These are phyloP conservation scores for Xiphophorus hellerii DNA, from an alignment of 2,113 vertebrate species.

Conservation along the genomic window DNA sequence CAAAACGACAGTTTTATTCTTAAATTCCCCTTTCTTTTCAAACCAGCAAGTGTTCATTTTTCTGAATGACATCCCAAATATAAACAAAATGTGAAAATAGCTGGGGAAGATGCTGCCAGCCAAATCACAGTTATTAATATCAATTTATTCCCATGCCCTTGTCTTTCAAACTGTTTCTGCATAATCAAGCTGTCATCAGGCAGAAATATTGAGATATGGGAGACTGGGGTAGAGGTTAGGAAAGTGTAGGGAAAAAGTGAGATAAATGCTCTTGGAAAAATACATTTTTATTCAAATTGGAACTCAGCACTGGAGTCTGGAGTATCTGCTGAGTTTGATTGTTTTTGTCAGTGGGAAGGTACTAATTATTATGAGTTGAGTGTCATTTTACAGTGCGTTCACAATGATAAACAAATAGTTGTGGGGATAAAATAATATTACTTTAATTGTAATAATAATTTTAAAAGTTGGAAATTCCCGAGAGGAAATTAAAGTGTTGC, in stretches of 20 bases:
- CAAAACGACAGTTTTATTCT: slow-evolving; percentile 31
- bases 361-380: neutral
- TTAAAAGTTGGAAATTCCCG: slow-evolving; percentile 12
- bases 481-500: slow-evolving; percentile 24
- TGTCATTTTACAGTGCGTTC: neutral
- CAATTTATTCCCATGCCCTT: slow-evolving; percentile 61
- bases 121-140: slow-evolving; percentile 73
- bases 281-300: slow-evolving; percentile 36
- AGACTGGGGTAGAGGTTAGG: slow-evolving; percentile 18
- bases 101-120: slow-evolving; percentile 57
- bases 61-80: slow-evolving; percentile 60
- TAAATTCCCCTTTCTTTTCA: slow-evolving; percentile 26
- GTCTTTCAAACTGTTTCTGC: slow-evolving; percentile 58
- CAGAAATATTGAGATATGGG: slow-evolving; percentile 42
- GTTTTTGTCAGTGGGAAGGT: slow-evolving; percentile 5
- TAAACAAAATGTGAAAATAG: slow-evolving; percentile 64
- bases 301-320: slow-evolving; percentile 3
- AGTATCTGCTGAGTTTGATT: slow-evolving; percentile 22
- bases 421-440: neutral
- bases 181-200: slow-evolving; percentile 71
- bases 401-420: neutral
- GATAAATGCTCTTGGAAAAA: slow-evolving; percentile 41
- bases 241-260: slow-evolving; percentile 13
- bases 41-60: slow-evolving; percentile 41
- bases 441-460: neutral